Evolutionary conservation across 2,113 vertebrate species (phyloP).

Genomic region (Burhinus oedicnemus): DNA sequence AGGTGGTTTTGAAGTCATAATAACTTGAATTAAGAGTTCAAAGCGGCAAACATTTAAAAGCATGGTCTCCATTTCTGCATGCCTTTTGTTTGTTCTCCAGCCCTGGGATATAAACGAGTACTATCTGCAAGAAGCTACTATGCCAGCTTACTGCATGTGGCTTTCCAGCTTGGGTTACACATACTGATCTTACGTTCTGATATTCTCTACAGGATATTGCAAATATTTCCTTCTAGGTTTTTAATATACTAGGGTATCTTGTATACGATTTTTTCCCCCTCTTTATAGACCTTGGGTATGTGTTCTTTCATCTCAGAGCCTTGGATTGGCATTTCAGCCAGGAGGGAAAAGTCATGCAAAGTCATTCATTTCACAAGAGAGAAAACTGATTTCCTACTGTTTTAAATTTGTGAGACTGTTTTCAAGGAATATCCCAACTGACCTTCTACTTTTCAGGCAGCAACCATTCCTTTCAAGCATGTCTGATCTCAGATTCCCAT

Average conservation of each 20-base stretch:
- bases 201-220: conserved; percentile 70
- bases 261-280: neutral
- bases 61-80: neutral
- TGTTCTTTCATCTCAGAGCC: neutral
- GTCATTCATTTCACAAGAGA: neutral
- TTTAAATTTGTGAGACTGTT: neutral
- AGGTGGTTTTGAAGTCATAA: conserved; percentile 30
- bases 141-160: neutral
- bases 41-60: neutral
- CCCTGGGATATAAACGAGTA: neutral
- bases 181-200: conserved; percentile 15
- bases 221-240: conserved; percentile 50
- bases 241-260: conserved; percentile 56
- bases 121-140: neutral
- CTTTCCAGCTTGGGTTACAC: neutral
- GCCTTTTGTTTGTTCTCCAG: neutral
- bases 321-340: conserved; percentile 35
- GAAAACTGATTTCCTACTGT: conserved; percentile 30
- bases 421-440: neutral
- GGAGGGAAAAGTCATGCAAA: neutral
- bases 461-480: neutral
- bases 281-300: neutral
- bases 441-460: neutral
- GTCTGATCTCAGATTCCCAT: neutral
- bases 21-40: conserved; percentile 37